A percentile compares a stretch with the other conserved stretches of the same genome.
Conservation (phyloP, 2,113 vertebrate genomes). For the Heterochromis multidens region DNA sequence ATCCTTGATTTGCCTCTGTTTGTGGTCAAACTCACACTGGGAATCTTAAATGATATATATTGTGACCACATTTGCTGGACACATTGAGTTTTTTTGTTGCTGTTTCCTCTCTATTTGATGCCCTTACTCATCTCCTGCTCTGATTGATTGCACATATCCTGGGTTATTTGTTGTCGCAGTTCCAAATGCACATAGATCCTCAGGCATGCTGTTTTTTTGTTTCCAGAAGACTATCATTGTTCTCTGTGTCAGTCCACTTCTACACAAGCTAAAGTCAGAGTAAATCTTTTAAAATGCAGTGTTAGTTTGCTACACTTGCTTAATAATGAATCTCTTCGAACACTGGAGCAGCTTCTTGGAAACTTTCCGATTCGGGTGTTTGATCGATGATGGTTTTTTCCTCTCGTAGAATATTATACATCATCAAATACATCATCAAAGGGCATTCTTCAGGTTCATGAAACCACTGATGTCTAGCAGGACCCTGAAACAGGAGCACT, state of each 20-base stretch:
- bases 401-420: constrained; percentile 7
- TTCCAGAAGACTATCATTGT: not conserved
- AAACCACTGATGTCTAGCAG: constrained; percentile 36
- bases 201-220: not conserved
- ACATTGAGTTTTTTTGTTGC: constrained; percentile 14
- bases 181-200: not conserved
- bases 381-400: not conserved
- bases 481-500: constrained; percentile 42
- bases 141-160: not conserved
- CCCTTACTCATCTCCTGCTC: not conserved
- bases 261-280: not conserved
- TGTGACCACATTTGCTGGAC: constrained; percentile 30
- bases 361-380: not conserved
- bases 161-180: not conserved
- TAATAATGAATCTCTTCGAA: not conserved
- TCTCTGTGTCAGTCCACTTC: not conserved
- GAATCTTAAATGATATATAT: constrained; percentile 36
- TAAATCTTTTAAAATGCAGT: not conserved
- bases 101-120: constrained; percentile 8
- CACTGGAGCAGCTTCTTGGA: not conserved
- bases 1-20: constrained; percentile 18
- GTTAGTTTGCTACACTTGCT: constrained; percentile 2
- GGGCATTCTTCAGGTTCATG: constrained; percentile 1
- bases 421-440: not conserved
- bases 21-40: constrained; percentile 28